Evolutionary conservation across 2,113 vertebrate genomes (phyloP).

Genomic region (Lathamus discolor): DNA sequence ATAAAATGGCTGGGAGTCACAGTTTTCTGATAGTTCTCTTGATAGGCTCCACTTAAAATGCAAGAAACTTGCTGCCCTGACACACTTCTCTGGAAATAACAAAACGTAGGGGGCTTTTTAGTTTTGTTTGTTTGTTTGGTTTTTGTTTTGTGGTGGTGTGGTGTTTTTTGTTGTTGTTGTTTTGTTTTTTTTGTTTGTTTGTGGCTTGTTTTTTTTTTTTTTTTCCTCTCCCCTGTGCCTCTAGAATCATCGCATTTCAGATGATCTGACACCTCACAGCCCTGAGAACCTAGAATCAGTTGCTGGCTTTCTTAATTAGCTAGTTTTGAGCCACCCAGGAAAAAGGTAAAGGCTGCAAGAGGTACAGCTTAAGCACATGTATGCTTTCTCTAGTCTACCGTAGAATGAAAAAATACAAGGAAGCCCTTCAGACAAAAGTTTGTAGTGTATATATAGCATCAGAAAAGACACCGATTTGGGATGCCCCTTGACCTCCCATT

Average conservation of each 20-base stretch:
- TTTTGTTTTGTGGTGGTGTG: not conserved
- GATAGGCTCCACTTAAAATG: not conserved
- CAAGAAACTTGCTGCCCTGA: not conserved
- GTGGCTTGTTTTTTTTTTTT: not conserved
- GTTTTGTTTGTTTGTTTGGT: no score
- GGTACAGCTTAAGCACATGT: not conserved
- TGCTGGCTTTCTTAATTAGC: not conserved
- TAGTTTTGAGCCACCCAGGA: not conserved
- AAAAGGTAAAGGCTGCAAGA: not conserved
- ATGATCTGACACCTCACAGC: not conserved
- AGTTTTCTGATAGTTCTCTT: not conserved
- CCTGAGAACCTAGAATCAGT: not conserved
- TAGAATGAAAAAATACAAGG: not conserved
- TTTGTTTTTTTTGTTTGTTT: no score
- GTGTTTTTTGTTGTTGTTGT: no score
- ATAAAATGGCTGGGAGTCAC: not conserved
- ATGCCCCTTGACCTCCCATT: not conserved
- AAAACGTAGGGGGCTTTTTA: not conserved
- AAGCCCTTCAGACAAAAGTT: not conserved
- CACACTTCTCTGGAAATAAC: not conserved
- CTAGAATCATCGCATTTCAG: not conserved
- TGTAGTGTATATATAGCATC: not conserved
- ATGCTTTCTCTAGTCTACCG: not conserved
- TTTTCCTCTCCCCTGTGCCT: not conserved
- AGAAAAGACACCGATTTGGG: not conserved